Base-by-base conservation (phyloP, 1,140 invertebrate genomes). In the Drosophila asahinai region DNA sequence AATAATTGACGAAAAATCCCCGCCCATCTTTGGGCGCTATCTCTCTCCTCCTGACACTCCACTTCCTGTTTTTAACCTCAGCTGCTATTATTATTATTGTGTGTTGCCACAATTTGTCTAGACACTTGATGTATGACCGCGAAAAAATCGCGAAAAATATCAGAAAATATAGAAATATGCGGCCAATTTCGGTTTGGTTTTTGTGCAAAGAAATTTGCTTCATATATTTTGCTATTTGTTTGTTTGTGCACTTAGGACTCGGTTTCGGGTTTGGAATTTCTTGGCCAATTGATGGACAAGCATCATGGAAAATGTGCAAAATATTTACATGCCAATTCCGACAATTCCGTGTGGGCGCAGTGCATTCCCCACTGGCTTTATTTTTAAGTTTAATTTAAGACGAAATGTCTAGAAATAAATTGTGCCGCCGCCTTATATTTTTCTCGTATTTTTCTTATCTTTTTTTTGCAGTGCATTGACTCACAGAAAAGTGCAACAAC, bases 331-430 rank as follows among this genome's bases (percentile, higher is more conserved):
- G 45, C 40, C 49, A 51, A 68, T 38, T 22, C 7, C 15, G 5
- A 27, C 22, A 25, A 25, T 25, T 25, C 22, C 22, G 22, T 25
- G 71, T 74, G 70, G 77, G 64, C 38, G 62, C 33, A 79, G 52
- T 77, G 77, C 77, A 83, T 66, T 66, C 27, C 30, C 55, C 62
- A 66, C 17, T 15, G 15, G 40, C 42, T 75, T 74, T 84, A 84
- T 74, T 86, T 86, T 75, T 86, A 75, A 82, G 51, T 80, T 82
- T 63, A 63, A 80, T 86, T 70, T 73, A 76, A 82, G 77, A 75
- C 82, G 68, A 73, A 77, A 86, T 82, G 79, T 81, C 83, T 86
- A 81, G 82, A 86, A 86, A 86, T 86, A 86, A 82, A 86, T 68
- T 65, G 42, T 30, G 60, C 27, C 63, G 58, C 22, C 19, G 45